Percentiles rank a stretch among this genome's conserved stretches.
Evolutionary conservation across 1,140 invertebrate species (phyloP).

Genomic region (Linepithema humile): DNA sequence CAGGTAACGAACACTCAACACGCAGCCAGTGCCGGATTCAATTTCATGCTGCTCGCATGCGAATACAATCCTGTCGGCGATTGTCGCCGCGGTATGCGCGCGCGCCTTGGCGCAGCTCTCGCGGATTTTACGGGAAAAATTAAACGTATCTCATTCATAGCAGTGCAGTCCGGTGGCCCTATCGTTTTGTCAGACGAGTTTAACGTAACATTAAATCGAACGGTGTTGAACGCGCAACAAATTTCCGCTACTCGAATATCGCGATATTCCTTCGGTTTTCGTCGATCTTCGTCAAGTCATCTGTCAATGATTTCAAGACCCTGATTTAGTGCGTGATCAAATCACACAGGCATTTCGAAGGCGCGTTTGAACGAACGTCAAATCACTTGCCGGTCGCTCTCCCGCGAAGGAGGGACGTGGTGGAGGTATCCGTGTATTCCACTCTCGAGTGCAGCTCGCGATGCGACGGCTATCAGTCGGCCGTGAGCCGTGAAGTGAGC

Average conservation of each 20-base stretch:
- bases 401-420: slow-evolving; percentile 20
- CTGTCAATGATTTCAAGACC: not conserved
- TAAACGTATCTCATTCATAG: slow-evolving; percentile 54
- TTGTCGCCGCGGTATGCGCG: slow-evolving; percentile 30
- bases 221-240: too few relatives aligned
- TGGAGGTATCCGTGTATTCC: slow-evolving; percentile 10
- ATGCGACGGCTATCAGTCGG: slow-evolving; percentile 59
- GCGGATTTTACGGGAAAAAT: slow-evolving; percentile 63
- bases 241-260: too few relatives aligned
- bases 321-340: not conserved
- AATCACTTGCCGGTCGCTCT: not conserved
- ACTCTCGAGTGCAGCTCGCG: slow-evolving; percentile 8
- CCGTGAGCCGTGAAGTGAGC: slow-evolving; percentile 37
- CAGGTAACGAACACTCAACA: too few relatives aligned
- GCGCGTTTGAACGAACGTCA: not conserved
- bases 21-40: too few relatives aligned
- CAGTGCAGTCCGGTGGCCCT: slow-evolving; percentile 21
- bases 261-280: too few relatives aligned
- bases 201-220: not conserved
- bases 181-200: slow-evolving; percentile 34
- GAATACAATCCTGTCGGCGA: too few relatives aligned
- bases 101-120: slow-evolving; percentile 56
- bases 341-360: not conserved
- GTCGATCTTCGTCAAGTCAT: not conserved
- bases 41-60: too few relatives aligned